Conservation (phyloP, 2,797 vertebrate genomes). For the Poecilia gillii region DNA sequence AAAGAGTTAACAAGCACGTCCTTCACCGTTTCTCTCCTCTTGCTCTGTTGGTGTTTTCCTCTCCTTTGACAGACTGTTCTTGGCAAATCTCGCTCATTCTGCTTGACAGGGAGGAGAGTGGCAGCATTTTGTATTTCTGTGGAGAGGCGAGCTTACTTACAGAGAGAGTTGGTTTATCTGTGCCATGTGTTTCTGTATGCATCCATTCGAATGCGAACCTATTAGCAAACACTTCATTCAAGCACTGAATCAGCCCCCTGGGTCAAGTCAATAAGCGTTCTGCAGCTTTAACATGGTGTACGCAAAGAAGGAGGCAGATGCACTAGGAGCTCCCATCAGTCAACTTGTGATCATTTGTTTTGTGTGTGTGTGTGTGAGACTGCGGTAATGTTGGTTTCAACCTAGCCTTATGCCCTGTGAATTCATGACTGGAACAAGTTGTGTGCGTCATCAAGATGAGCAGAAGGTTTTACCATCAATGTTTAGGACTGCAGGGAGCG, state of each 20-base stretch:
- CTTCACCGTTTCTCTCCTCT: constrained; percentile 25
- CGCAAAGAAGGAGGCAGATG: constrained; percentile 26
- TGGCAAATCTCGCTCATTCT: constrained; percentile 38
- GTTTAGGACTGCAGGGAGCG: constrained; percentile 29
- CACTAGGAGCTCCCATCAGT: constrained; percentile 37
- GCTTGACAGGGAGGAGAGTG: constrained; percentile 33
- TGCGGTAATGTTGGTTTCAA: not conserved
- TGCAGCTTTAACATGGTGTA: constrained; percentile 27
- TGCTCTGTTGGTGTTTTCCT: not conserved
- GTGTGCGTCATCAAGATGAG: constrained; percentile 48
- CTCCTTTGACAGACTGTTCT: constrained; percentile 20
- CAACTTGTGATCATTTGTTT: constrained; percentile 26
- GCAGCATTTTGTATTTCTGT: constrained; percentile 42
- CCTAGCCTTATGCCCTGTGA: not conserved
- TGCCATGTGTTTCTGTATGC: constrained; percentile 47
- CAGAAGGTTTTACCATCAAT: constrained; percentile 33
- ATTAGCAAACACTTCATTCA: constrained; percentile 90
- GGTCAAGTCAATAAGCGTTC: constrained; percentile 86
- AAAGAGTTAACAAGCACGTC: constrained; percentile 36
- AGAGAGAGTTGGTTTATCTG: not conserved
- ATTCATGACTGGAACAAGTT: constrained; percentile 30
- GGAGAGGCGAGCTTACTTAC: constrained; percentile 22
- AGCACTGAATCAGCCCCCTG: constrained; percentile 89
- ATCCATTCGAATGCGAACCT: constrained; percentile 62
- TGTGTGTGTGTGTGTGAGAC: constrained; percentile 6